Evolutionary conservation across 2,797 vertebrate species (phyloP).

Genomic region (Pangasius larnaudii): DNA sequence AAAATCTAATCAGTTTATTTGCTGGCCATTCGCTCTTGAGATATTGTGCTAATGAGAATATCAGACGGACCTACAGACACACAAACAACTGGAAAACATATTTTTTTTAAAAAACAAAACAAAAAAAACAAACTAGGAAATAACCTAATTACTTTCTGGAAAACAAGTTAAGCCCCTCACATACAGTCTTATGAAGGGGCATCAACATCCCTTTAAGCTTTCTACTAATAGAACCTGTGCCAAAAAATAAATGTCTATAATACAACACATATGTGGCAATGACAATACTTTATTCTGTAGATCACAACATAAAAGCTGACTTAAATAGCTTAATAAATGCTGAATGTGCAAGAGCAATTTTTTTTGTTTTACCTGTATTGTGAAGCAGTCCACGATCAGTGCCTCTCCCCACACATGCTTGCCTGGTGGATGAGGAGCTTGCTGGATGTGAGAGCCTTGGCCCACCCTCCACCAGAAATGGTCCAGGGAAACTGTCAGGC

Average conservation of each 20-base stretch:
- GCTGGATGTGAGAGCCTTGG: constrained; percentile 95
- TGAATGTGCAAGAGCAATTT: not conserved
- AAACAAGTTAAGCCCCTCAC: not conserved
- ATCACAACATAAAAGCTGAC: not conserved
- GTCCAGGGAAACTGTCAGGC: constrained; percentile 84
- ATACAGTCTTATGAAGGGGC: not conserved
- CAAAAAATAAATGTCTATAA: not conserved
- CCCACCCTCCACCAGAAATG: constrained; percentile 98
- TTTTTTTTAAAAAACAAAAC: not conserved
- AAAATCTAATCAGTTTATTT: not conserved
- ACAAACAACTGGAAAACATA: not conserved
- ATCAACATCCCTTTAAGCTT: not conserved
- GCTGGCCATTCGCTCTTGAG: not conserved
- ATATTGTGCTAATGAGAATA: not conserved
- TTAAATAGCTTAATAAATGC: not conserved
- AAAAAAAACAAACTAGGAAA: not conserved
- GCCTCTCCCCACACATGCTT: constrained; percentile 98
- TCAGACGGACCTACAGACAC: not conserved
- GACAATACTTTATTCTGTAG: not conserved
- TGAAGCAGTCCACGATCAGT: constrained; percentile 88
- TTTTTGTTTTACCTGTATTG: constrained; percentile 81
- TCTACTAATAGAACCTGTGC: not conserved
- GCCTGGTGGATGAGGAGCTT: constrained; percentile 90
- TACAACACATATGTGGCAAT: not conserved
- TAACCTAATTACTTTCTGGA: not conserved